phyloP scores from a whole-genome alignment of 2,113 vertebrate species.

The Rana temporaria region DNA sequence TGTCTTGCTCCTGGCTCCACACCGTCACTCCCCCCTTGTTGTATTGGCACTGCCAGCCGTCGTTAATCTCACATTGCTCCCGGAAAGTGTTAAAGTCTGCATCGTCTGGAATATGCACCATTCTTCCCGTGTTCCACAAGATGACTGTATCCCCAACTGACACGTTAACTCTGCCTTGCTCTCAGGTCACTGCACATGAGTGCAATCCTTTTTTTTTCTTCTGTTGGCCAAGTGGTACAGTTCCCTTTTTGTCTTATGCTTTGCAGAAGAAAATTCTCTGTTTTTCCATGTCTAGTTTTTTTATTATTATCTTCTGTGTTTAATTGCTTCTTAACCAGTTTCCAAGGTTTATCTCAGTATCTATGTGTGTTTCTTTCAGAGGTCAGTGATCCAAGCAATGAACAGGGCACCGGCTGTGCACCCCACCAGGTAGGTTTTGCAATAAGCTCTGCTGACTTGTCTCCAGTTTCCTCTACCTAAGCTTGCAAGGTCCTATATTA shows the following conservation, averaged over 20 bases:
- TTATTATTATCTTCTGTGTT: not conserved
- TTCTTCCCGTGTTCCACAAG: slow-evolving; percentile 33
- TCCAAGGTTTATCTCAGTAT: not conserved
- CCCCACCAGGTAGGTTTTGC: slow-evolving; percentile 2
- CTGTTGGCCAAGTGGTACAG: not conserved
- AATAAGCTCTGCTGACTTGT: slow-evolving; percentile 43
- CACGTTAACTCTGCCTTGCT: slow-evolving; percentile 39
- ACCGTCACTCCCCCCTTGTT: slow-evolving; percentile 81
- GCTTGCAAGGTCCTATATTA: slow-evolving; percentile 64
- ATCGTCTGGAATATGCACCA: slow-evolving; percentile 84
- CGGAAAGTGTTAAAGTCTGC: slow-evolving; percentile 83
- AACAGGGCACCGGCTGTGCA: not conserved
- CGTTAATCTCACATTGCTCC: slow-evolving; percentile 77
- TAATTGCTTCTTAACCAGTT: not conserved
- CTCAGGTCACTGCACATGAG: not conserved
- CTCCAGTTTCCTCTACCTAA: slow-evolving; percentile 61
- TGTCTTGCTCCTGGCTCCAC: slow-evolving; percentile 78
- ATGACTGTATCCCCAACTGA: not conserved
- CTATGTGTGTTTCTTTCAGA: not conserved
- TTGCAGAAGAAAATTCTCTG: not conserved
- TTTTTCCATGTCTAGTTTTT: slow-evolving; percentile 22
- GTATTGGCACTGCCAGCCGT: slow-evolving; percentile 83
- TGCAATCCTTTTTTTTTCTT: not conserved
- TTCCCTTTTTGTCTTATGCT: not conserved
- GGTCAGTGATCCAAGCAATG: slow-evolving; percentile 17